Evolutionary conservation across 1,140 invertebrate genomes (phyloP), one percentile per base, ranked within the genome.

Genomic region (Lineus longissimus): DNA sequence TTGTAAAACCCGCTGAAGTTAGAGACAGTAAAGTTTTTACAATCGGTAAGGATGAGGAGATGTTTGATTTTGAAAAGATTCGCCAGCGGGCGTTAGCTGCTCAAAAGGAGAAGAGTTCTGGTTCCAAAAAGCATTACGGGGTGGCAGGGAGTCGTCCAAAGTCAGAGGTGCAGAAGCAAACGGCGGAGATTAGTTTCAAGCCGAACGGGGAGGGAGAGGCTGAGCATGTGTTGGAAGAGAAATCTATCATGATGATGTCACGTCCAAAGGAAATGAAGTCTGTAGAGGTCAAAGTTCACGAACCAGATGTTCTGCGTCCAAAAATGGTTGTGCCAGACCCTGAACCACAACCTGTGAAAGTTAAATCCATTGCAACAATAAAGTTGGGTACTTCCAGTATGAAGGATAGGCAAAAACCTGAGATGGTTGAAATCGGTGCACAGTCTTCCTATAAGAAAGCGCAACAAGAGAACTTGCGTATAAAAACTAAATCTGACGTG

Each of bases 361-460:
- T 22, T 9, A 51, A 22, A n/a, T 51, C 25, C 9, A 6, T n/a
- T 4, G 25, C 25, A 51, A 51, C 6, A 51, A 19, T n/a, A n/a
- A 15, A 23, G 59, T 29, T 27, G 43, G 25, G 25, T 15, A 17
- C 59, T 25, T 4, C 0, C 15, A n/a, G 30, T 19, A 4, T 59
- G 23, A 25, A 36, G 36, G 41, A 41, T 17, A 27, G 19, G 15
- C 41, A 25, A 6, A 59, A 40, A n/a, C 13, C 41, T 29, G 58
- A 59, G n/a, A 25, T 27, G 30, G 33, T 59, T 13, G 29, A 25
- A 9, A 61, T 58, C 23, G 56, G 62, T n/a, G 43, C 66, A 19
- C 67, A 71, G 57, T 64, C 70, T 36, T 69, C 72, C 56, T 73
- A 70, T 59, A 57, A 61, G 19, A 57, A 68, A 2, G 6, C 33